Conservation (phyloP, 30 jellyfish, hydroid and myxozoan species). For the Aurelia sp. region DNA sequence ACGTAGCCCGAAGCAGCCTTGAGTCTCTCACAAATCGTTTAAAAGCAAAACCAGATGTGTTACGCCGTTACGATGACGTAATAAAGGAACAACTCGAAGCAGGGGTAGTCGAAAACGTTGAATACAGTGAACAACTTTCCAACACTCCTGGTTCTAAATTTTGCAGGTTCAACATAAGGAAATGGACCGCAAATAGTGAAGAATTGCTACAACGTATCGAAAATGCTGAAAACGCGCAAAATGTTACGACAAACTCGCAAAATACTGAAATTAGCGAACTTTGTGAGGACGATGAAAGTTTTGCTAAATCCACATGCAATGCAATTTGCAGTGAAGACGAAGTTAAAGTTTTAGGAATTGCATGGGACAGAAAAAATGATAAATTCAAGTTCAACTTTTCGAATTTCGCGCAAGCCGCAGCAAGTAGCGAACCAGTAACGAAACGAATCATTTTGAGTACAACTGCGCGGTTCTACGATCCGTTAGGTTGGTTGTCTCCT, state of each 20-base stretch:
- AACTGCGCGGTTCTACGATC: no score
- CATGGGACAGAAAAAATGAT: no score
- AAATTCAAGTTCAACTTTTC: no score
- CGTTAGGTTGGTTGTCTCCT: no score
- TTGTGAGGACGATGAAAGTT: no score
- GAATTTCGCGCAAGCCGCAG: no score
- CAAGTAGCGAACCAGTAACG: no score
- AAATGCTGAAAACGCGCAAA: not conserved
- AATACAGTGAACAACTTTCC: not conserved
- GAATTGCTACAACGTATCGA: not conserved
- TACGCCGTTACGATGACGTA: not conserved
- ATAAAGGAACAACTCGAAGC: not conserved
- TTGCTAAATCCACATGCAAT: no score
- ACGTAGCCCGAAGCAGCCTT: not conserved
- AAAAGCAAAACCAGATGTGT: not conserved
- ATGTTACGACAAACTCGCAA: not conserved
- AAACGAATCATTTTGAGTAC: no score
- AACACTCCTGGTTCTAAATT: no score
- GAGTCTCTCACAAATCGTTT: not conserved
- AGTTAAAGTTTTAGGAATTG: not conserved
- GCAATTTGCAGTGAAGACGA: not conserved
- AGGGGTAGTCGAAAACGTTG: constrained; percentile 49
- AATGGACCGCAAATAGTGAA: not conserved
- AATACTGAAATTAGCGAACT: no score
- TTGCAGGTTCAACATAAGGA: constrained; percentile 18